phyloP scores from a whole-genome alignment of 2,113 vertebrate genomes.

The Otocyon megalotis region DNA sequence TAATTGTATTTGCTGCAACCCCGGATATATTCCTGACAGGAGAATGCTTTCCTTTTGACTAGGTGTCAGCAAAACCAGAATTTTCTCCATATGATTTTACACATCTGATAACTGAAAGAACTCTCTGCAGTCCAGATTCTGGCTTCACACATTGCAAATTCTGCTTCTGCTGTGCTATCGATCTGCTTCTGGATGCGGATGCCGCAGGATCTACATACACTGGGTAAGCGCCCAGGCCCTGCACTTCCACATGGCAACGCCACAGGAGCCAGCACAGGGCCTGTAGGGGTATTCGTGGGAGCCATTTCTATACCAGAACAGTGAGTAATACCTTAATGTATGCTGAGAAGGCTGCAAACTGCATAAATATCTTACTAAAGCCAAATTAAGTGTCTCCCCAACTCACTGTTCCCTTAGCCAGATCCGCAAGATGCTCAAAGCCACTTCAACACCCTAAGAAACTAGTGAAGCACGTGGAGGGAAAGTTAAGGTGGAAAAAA shows the following conservation, averaged over 20 bases:
- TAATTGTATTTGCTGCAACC: background rate
- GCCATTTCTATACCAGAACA: background rate
- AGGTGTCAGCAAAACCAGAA: background rate
- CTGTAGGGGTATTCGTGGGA: background rate
- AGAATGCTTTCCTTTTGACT: background rate
- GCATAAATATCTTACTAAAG: background rate
- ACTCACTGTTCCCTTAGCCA: background rate
- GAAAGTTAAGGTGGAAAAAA: background rate
- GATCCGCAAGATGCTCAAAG: background rate
- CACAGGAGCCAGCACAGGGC: accelerated
- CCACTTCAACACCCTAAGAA: background rate
- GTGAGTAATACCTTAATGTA: background rate
- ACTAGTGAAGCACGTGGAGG: background rate
- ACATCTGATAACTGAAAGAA: background rate
- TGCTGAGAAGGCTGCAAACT: background rate
- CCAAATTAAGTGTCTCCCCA: background rate
- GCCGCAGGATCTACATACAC: background rate
- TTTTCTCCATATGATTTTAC: background rate
- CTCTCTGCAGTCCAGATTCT: background rate
- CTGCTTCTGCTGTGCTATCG: background rate
- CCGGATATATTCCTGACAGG: background rate
- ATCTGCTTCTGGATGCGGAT: background rate
- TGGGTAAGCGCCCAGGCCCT: background rate
- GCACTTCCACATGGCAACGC: too few species aligned
- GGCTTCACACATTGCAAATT: background rate